Base-by-base conservation (phyloP, 2,888 invertebrate species). In the Chromoteleia sp. region DNA sequence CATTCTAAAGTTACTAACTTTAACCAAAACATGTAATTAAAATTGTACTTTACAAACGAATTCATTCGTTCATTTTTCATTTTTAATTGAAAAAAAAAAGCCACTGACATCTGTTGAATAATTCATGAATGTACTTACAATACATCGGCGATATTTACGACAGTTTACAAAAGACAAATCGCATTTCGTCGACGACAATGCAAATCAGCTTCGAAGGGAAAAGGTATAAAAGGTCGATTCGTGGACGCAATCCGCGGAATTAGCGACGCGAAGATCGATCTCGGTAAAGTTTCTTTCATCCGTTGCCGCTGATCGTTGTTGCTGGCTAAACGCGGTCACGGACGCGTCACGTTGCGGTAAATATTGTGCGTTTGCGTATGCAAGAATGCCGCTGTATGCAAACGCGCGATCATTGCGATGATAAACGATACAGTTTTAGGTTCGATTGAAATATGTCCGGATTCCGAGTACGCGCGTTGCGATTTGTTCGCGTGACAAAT, bases 401-500 rank as follows among this genome's bases (percentile, higher is more conserved):
- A 45, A 12, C 25, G 65, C 19, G 36, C 21, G 58, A 75, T 65
- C 30, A 8, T n/a, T 6, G 14, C 50, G 36, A 68, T 76, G 76
- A 76, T 76, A 56, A 76, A 76, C 61, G 76, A 54, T 76, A 76
- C 76, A 76, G 76, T 76, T 76, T 76, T 68, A 76, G 61, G 68
- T 68, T 54, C 61, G 76, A 75, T 65, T 75, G 58, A 67, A 75
- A 58, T 75, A 75, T 75, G 75, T 58, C 56, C 73, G 63, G 54
- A 52, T 65, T 74, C 54, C 36, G 25, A 19, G 50, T 54, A 43
- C 1, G 25, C 6, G 54, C n/a, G 0, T 25, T 52, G 30, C 41
- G 17, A 50, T 68, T 45, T 33, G 56, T 30, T 58, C 58, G 58
- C 30, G 15, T 48, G 58, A 56, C 68, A 56, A 68, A 68, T 56